A percentile compares a stretch with the other conserved stretches of the same genome.
These are phyloP conservation scores for Trichoplusia ni DNA, from an alignment of 1,140 invertebrate genomes.

Conservation along the genomic window DNA sequence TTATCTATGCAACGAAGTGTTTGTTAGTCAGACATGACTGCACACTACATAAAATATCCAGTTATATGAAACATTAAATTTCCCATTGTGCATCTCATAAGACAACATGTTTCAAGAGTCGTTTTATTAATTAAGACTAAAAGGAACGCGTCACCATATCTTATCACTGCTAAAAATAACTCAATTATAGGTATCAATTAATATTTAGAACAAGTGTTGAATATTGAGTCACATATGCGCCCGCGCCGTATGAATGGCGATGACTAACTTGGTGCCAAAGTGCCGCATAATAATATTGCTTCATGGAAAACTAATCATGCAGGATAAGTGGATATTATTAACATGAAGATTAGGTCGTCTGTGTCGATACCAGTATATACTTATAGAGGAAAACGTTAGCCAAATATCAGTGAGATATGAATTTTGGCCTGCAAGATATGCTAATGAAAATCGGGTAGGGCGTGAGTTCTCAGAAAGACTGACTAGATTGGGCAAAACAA, in stretches of 20 bases:
- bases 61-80: slow-evolving; percentile 5
- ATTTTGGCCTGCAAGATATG: no score
- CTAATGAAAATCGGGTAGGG: no score
- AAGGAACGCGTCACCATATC: slow-evolving; percentile 7
- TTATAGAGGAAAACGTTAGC: neutral
- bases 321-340: neutral
- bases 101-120: neutral
- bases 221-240: slow-evolving; percentile 19
- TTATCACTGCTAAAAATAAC: slow-evolving; percentile 25
- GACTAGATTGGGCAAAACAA: no score
- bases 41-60: neutral
- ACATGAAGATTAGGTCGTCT: no score
- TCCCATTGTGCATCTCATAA: neutral
- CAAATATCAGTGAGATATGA: no score
- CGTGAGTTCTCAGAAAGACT: no score
- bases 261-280: slow-evolving; percentile 10
- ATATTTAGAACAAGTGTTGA: slow-evolving; percentile 19
- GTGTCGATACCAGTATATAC: no score
- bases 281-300: slow-evolving; percentile 17
- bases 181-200: slow-evolving; percentile 25
- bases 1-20: neutral
- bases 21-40: neutral
- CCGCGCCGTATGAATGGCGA: neutral
- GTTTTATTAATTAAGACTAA: slow-evolving; percentile 1
- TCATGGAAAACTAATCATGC: slow-evolving; percentile 25